These are phyloP conservation scores for Brachionichthys hirsutus DNA, from an alignment of 2,113 vertebrate species.

Conservation along the genomic window DNA sequence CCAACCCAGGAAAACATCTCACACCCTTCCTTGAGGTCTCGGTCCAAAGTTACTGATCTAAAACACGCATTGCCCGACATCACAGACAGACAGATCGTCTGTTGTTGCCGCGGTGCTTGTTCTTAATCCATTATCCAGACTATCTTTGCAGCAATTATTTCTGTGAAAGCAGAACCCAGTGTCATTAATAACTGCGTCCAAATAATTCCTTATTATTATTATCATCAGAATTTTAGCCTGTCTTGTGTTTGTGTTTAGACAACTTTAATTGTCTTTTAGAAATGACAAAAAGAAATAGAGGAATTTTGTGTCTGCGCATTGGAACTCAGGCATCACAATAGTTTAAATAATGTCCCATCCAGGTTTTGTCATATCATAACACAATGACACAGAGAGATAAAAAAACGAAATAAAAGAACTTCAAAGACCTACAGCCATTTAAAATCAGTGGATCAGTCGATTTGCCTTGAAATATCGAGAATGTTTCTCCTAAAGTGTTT, in stretches of 20 bases:
- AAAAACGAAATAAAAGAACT: too few relatives aligned
- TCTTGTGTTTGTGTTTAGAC: not conserved
- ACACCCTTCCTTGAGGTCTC: too few relatives aligned
- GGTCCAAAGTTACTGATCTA: too few relatives aligned
- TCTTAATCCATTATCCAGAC: too few relatives aligned
- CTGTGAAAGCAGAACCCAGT: too few relatives aligned
- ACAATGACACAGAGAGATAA: too few relatives aligned
- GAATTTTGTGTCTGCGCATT: not conserved
- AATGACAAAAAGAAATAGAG: not conserved
- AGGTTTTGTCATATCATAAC: not conserved
- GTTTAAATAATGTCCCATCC: not conserved
- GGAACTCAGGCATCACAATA: not conserved
- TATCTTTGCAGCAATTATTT: too few relatives aligned
- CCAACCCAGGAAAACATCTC: too few relatives aligned
- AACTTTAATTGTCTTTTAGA: not conserved
- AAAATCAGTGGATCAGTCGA: not conserved
- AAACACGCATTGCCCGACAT: too few relatives aligned
- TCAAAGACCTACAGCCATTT: not conserved
- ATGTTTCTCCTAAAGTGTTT: slow-evolving; percentile 2
- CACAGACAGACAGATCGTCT: too few relatives aligned
- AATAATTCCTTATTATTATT: not conserved
- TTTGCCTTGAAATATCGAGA: not conserved
- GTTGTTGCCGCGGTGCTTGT: too few relatives aligned
- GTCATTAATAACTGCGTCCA: too few relatives aligned
- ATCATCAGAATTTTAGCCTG: not conserved